A percentile compares a stretch with the other conserved stretches of the same genome.
Evolutionary conservation across 2,888 invertebrate genomes (phyloP).

Genomic region (Tetrapedia diversipes): DNA sequence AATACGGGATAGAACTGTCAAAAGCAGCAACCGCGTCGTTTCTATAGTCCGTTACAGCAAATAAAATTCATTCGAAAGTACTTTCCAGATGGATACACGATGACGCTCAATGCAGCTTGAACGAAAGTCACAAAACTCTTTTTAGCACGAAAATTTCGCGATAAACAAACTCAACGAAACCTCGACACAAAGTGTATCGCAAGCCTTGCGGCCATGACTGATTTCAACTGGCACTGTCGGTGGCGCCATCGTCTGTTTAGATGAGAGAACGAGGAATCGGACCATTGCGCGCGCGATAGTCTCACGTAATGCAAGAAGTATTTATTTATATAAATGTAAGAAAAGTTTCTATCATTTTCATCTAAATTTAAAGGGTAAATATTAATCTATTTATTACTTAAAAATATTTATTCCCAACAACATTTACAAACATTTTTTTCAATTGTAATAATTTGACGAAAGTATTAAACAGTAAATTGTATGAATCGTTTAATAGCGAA

Average conservation of each 20-base stretch:
- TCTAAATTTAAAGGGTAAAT: neutral
- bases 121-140: constrained; percentile 6
- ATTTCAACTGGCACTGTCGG: constrained; percentile 83
- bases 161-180: constrained; percentile 69
- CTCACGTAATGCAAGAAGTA: neutral
- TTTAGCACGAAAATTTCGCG: constrained; percentile 49
- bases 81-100: neutral
- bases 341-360: neutral
- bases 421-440: constrained; percentile 7
- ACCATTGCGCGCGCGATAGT: constrained; percentile 53
- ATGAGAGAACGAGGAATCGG: constrained; percentile 65
- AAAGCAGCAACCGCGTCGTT: constrained; percentile 34
- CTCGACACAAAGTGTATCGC: constrained; percentile 70
- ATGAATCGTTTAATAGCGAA: neutral
- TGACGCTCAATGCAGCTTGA: neutral
- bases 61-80: constrained; percentile 15
- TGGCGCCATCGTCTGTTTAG: constrained; percentile 82
- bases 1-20: constrained; percentile 58
- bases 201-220: constrained; percentile 77
- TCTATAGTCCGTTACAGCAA: neutral
- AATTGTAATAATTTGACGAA: neutral
- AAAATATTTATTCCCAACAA: constrained; percentile 31
- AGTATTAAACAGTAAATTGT: constrained; percentile 3
- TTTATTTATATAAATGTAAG: neutral
- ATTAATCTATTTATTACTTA: neutral